phyloP scores from a whole-genome alignment of 92 coral and sea anemone species.

The Zoanthus gigantus region DNA sequence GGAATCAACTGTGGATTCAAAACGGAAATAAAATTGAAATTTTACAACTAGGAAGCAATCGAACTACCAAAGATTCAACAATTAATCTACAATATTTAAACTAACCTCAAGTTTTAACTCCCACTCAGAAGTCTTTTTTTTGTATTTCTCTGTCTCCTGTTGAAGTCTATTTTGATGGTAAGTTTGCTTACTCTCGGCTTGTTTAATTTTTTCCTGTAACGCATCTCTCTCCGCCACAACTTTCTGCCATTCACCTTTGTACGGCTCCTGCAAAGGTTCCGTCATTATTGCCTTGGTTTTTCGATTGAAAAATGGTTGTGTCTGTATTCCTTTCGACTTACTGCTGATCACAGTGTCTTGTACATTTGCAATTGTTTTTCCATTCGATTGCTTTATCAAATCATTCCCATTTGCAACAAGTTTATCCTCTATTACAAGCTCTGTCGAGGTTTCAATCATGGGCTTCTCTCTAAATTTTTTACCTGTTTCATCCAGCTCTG shows the following conservation, averaged over 20 bases:
- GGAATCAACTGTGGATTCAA: no score
- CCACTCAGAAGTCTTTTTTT: slow-evolving; percentile 74
- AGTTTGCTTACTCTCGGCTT: slow-evolving; percentile 65
- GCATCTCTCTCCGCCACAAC: slow-evolving; percentile 76
- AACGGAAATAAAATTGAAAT: no score
- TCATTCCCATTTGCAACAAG: slow-evolving; percentile 7
- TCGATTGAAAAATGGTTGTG: slow-evolving; percentile 66
- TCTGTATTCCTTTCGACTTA: slow-evolving; percentile 83
- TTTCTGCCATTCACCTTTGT: slow-evolving; percentile 79
- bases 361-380: neutral
- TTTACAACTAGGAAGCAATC: no score
- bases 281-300: slow-evolving; percentile 86
- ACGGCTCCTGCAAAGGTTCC: slow-evolving; percentile 85
- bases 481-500: neutral
- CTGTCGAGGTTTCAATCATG: neutral
- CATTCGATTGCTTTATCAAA: slow-evolving; percentile 27
- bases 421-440: neutral
- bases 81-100: neutral
- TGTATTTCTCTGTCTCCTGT: slow-evolving; percentile 67
- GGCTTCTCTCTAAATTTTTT: neutral
- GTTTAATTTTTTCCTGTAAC: slow-evolving; percentile 67
- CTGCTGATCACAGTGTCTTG: slow-evolving; percentile 53
- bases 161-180: slow-evolving; percentile 63
- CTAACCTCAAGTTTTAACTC: slow-evolving; percentile 81
- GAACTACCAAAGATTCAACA: neutral